These are phyloP conservation scores for Pseudonaja textilis DNA, from an alignment of 2,113 vertebrate genomes.

Conservation along the genomic window DNA sequence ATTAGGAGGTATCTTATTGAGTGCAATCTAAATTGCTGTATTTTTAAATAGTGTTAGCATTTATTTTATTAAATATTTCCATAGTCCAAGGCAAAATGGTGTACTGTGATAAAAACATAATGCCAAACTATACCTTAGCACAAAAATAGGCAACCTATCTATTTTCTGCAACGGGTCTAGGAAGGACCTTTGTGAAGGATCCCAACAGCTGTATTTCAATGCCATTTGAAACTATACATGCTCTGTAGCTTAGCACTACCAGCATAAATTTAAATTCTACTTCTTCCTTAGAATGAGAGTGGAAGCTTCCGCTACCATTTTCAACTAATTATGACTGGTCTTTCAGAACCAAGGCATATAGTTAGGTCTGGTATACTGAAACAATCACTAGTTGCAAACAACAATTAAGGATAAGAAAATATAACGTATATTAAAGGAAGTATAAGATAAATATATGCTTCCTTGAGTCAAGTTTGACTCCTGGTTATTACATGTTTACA, in stretches of 20 bases:
- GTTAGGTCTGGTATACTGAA: not conserved
- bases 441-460: not conserved
- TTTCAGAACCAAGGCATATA: not conserved
- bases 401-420: not conserved
- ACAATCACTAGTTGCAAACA: not conserved
- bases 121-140: not conserved
- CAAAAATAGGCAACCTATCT: not conserved
- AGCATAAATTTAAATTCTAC: not conserved
- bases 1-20: not conserved
- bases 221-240: not conserved
- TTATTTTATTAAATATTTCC: not conserved
- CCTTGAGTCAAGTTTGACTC: not conserved
- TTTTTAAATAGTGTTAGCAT: not conserved
- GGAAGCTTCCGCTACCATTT: not conserved
- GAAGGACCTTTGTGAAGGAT: not conserved
- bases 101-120: not conserved
- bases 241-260: not conserved
- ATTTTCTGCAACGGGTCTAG: not conserved
- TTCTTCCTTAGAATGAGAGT: not conserved
- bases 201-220: not conserved
- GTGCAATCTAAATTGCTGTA: not conserved
- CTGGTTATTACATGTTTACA: not conserved
- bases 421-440: not conserved
- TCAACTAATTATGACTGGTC: not conserved
- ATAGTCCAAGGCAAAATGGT: not conserved